Conservation (phyloP, 2,888 invertebrate species). For the Xanthorhoe designata region DNA sequence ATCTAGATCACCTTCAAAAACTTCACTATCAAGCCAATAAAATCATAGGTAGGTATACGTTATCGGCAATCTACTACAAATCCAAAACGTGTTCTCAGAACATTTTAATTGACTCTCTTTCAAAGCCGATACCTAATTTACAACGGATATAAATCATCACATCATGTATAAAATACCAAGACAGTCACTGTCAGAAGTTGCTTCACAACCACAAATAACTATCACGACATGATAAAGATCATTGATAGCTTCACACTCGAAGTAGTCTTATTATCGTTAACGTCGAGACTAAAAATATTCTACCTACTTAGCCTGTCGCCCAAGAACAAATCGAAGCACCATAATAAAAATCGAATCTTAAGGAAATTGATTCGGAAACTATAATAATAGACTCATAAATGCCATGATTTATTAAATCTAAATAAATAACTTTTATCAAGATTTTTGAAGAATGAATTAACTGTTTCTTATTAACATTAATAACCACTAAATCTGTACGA, state of each 20-base stretch:
- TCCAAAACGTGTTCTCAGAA: conserved; percentile 38
- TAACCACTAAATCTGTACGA: no score
- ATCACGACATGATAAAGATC: background rate
- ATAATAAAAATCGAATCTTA: no score
- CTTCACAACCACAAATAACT: conserved; percentile 11
- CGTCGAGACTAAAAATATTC: background rate
- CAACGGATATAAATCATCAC: conserved; percentile 59
- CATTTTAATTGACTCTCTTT: conserved; percentile 52
- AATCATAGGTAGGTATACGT: conserved; percentile 24
- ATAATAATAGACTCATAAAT: no score
- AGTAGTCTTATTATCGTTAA: background rate
- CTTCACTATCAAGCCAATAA: conserved; percentile 20
- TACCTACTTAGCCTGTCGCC: no score
- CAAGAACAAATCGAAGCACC: no score
- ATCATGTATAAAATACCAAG: conserved; percentile 55
- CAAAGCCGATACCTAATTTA: conserved; percentile 54
- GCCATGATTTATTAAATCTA: no score
- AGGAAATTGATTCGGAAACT: no score
- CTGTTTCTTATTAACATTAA: no score
- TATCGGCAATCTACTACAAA: conserved; percentile 29
- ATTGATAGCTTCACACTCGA: background rate
- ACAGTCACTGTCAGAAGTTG: conserved; percentile 22
- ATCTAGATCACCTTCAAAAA: conserved; percentile 22
- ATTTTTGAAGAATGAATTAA: no score
- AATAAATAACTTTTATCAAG: no score